A percentile compares a stretch with the other conserved stretches of the same genome.
Evolutionary conservation across 2,797 vertebrate species (phyloP).

Genomic region (Gymnopithys bicolor): DNA sequence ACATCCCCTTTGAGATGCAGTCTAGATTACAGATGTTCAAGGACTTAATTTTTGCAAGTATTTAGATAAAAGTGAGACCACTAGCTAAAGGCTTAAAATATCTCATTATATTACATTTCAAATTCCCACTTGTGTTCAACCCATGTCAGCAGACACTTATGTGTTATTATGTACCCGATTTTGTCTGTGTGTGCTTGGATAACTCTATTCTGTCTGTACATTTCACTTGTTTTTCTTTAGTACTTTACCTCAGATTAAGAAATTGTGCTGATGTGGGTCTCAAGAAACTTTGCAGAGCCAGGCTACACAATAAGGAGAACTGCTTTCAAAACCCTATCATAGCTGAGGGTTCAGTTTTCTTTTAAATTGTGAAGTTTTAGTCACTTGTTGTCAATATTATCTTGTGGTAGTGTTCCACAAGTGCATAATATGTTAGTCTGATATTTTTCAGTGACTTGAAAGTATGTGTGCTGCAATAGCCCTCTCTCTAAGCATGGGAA

Average conservation of each 20-base stretch:
- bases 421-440: background rate
- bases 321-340: background rate
- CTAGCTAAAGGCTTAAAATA: background rate
- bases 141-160: background rate
- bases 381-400: background rate
- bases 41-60: background rate
- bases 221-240: background rate
- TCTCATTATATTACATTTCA: background rate
- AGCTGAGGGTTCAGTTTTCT: background rate
- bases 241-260: background rate
- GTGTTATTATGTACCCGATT: background rate
- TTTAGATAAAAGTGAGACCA: background rate
- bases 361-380: background rate
- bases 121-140: background rate
- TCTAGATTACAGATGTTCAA: background rate
- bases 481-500: background rate
- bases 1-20: background rate
- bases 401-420: background rate
- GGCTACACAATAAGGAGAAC: background rate
- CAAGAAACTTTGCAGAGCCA: background rate
- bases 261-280: background rate
- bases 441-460: background rate
- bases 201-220: background rate
- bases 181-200: background rate
- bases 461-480: background rate